A percentile compares a stretch with the other conserved stretches of the same genome.
phyloP scores from a whole-genome alignment of 2,888 invertebrate species.

The Trichopoda pennipes region DNA sequence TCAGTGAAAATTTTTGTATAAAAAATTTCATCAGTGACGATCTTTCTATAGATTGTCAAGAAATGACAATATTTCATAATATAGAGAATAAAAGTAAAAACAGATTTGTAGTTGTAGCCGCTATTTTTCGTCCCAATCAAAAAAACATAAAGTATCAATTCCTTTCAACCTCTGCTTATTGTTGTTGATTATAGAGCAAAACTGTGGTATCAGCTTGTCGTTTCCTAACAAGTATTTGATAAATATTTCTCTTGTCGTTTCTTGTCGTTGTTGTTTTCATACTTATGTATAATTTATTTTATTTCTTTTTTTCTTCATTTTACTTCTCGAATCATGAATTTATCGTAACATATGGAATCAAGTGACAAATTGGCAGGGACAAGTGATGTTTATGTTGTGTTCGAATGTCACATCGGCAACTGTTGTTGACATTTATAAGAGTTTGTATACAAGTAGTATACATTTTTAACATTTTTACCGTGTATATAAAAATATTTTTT shows the following conservation, averaged over 20 bases:
- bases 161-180: background rate
- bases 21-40: too few relatives aligned
- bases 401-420: slow-evolving; percentile 57
- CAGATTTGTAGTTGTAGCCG: too few relatives aligned
- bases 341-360: slow-evolving; percentile 59
- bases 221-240: slow-evolving; percentile 45
- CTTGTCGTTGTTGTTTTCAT: slow-evolving; percentile 21
- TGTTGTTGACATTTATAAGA: slow-evolving; percentile 66
- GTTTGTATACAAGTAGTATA: slow-evolving; percentile 35
- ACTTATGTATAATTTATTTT: background rate
- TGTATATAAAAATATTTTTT: background rate
- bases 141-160: background rate
- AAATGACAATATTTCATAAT: too few relatives aligned
- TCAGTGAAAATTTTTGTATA: too few relatives aligned
- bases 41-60: too few relatives aligned
- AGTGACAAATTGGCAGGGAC: slow-evolving; percentile 67
- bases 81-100: too few relatives aligned
- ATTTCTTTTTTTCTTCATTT: slow-evolving; percentile 2
- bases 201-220: slow-evolving; percentile 25
- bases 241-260: slow-evolving; percentile 19
- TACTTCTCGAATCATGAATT: slow-evolving; percentile 49
- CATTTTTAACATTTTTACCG: background rate
- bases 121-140: too few relatives aligned
- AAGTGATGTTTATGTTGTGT: slow-evolving; percentile 66
- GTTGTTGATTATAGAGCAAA: background rate